These are phyloP conservation scores for Excalfactoria chinensis DNA, from an alignment of 2,113 vertebrate genomes.

Conservation along the genomic window DNA sequence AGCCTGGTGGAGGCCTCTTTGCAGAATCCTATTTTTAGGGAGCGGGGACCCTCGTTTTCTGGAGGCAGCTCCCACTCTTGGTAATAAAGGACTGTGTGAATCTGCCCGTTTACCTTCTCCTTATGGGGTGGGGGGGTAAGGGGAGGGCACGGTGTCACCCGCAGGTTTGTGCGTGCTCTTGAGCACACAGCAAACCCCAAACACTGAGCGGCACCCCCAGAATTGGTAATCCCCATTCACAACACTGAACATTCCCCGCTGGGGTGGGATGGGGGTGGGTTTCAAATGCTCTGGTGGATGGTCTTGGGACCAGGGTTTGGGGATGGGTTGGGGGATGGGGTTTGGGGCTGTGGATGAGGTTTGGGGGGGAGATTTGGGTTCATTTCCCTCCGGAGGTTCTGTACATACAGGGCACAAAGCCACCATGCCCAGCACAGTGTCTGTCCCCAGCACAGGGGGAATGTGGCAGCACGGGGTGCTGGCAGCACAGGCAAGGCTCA, in stretches of 20 bases:
- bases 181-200: neutral
- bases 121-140: neutral
- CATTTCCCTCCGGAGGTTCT: neutral
- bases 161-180: too few species aligned
- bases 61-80: conserved; percentile 70
- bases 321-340: too few species aligned
- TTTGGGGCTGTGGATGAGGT: too few species aligned
- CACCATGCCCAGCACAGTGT: neutral
- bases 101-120: conserved; percentile 8
- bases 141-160: too few species aligned
- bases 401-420: neutral
- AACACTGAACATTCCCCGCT: too few species aligned
- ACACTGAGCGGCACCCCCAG: neutral
- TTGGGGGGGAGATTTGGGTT: too few species aligned
- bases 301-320: too few species aligned
- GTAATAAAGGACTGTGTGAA: conserved; percentile 82
- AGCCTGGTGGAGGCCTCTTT: conserved; percentile 30
- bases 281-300: too few species aligned
- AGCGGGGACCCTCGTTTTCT: conserved; percentile 77
- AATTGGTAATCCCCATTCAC: too few species aligned
- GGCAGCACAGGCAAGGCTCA: accelerated
- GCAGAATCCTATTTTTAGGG: conserved; percentile 81
- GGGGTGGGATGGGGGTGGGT: too few species aligned
- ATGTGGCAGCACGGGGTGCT: neutral
- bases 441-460: neutral